Base-by-base conservation (phyloP, 2,113 vertebrate genomes). In the Chionis minor region DNA sequence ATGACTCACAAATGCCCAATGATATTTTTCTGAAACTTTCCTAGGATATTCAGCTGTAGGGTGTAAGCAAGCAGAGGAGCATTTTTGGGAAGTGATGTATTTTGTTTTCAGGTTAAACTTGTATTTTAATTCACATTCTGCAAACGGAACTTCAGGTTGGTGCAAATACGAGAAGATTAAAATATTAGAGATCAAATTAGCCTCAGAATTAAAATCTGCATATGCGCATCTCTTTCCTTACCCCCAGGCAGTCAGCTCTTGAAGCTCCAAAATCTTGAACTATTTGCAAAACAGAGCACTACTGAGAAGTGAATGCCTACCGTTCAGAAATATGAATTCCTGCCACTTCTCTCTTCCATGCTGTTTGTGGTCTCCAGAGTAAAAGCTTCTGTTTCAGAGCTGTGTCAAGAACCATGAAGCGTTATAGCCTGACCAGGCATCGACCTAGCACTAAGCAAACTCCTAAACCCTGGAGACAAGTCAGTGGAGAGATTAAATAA, bases 351-450 rank as follows among this genome's bases (percentile, higher is more conserved):
- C 33, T 87, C 35, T 95, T 95, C 94, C 47, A 86, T 74, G 87
- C 10, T 94, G 84, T 80, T 91, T 88, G 51, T 35, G 92, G 95
- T 95, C 97, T 83, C 97, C 51, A 91, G 96, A 93, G 97, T 88
- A 97, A 97, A 97, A 97, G 96, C 92, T 96, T 97, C 96, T 97
- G 78, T 97, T 97, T 97, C 97, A 97, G 95, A 97, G 93, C 97
- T 88, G 87, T 95, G 96, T 96, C 94, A 94, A 96, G 93, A 97
- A 81, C 74, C 42, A 63, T 95, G 94, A 97, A 97, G 97, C 95
- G 81, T 96, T 97, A 96, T 54, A 96, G 91, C 87, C 78, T 97
- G 97, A 97, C 96, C 97, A 97, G 91, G 59, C 97, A 97, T 94
- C 51, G 95, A 97, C 97, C 97, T 92, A 73, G 94, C 95, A 78